A percentile compares a stretch with the other conserved stretches of the same genome.
Evolutionary conservation across 2,113 vertebrate species (phyloP).

Genomic region (Anoplopoma fimbria): DNA sequence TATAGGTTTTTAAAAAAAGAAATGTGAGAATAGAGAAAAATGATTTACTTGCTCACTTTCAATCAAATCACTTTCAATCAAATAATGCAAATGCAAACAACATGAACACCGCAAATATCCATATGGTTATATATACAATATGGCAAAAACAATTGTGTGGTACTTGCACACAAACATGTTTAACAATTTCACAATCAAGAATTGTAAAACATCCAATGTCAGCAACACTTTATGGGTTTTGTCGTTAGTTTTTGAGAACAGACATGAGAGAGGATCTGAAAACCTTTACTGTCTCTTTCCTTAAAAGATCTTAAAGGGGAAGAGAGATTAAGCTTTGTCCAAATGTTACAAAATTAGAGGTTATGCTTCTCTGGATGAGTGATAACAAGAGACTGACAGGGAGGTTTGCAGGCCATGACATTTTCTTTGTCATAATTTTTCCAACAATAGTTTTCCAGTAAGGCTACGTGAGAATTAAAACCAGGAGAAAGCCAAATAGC

Average conservation of each 20-base stretch:
- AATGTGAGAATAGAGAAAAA: not conserved
- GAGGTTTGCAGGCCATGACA: not conserved
- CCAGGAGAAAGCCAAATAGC: conserved; percentile 16
- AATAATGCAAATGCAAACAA: not conserved
- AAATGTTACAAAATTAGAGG: not conserved
- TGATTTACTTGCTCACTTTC: not conserved
- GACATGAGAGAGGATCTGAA: conserved; percentile 24
- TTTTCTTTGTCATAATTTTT: conserved; percentile 6
- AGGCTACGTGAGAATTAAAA: conserved; percentile 28
- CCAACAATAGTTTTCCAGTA: not conserved
- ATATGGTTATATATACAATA: not conserved
- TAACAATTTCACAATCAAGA: not conserved
- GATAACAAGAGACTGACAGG: not conserved
- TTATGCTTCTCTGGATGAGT: not conserved
- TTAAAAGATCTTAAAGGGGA: not conserved
- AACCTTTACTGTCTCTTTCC: not conserved
- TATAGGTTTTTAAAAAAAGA: not conserved
- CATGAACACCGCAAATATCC: not conserved
- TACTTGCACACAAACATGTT: not conserved
- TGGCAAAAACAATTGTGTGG: not conserved
- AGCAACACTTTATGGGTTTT: not conserved
- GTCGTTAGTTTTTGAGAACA: not conserved
- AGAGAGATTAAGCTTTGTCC: not conserved
- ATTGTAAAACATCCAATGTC: not conserved
- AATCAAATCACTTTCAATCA: not conserved